Conservation (phyloP, 2,113 vertebrate species). For the Rhynchopsitta pachyrhyncha region DNA sequence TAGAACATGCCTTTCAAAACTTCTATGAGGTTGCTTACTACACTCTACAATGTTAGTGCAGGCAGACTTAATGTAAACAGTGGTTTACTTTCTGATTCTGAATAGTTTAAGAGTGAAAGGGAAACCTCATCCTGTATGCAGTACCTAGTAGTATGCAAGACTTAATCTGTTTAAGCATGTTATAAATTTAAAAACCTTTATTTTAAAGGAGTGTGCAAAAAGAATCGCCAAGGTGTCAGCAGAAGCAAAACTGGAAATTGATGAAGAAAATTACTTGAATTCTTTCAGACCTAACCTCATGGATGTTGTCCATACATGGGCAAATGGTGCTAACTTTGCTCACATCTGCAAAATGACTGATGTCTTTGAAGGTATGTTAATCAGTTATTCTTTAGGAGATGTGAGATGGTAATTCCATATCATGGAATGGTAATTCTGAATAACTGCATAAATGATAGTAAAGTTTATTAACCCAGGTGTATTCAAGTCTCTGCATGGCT, state of each 20-base stretch:
- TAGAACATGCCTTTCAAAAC: background rate
- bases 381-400: background rate
- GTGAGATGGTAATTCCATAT: background rate
- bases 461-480: background rate
- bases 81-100: background rate
- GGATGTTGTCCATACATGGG: constrained; percentile 97
- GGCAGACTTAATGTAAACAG: background rate
- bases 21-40: background rate
- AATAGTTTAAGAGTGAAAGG: background rate
- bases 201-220: constrained; percentile 92
- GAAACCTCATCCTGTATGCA: background rate
- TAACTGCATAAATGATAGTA: background rate
- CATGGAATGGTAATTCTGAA: background rate
- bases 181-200: background rate
- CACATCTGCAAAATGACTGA: constrained; percentile 99
- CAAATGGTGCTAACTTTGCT: constrained; percentile 91
- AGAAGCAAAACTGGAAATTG: constrained; percentile 94
- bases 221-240: constrained; percentile 96
- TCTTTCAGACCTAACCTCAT: constrained; percentile 95
- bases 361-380: constrained; percentile 91
- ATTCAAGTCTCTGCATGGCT: background rate
- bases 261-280: constrained; percentile 91
- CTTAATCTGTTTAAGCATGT: background rate
- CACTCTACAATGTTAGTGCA: background rate
- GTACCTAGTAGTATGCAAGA: background rate